These are phyloP conservation scores for Porites evermanni DNA, from an alignment of 92 coral and sea anemone species.

Conservation along the genomic window DNA sequence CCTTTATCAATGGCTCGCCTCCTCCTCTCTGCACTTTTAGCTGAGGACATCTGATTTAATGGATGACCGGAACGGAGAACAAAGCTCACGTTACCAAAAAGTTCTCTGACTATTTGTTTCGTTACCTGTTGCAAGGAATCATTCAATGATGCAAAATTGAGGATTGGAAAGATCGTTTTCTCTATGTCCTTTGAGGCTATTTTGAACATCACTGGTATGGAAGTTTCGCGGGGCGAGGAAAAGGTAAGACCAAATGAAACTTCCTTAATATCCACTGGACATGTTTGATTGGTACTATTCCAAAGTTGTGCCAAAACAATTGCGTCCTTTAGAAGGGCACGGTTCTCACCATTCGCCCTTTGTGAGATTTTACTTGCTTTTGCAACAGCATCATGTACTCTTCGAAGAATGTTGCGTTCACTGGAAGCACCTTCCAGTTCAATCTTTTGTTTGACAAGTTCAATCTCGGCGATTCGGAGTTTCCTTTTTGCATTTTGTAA, in stretches of 20 bases:
- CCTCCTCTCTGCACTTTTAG: slow-evolving; percentile 23
- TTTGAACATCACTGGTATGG: slow-evolving; percentile 18
- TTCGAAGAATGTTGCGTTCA: slow-evolving; percentile 49
- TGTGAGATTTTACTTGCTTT: slow-evolving; percentile 53
- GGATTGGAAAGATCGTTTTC: slow-evolving; percentile 14
- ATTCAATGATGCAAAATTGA: slow-evolving; percentile 39
- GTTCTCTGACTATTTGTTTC: slow-evolving; percentile 42
- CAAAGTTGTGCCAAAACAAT: slow-evolving; percentile 34
- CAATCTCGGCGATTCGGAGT: slow-evolving; percentile 54
- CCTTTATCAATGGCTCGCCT: slow-evolving; percentile 53
- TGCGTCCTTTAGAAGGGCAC: slow-evolving; percentile 37
- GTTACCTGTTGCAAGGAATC: slow-evolving; percentile 63
- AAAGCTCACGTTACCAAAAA: slow-evolving; percentile 52
- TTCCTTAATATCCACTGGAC: slow-evolving; percentile 5
- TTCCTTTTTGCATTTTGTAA: slow-evolving; percentile 49
- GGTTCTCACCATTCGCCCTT: slow-evolving; percentile 26
- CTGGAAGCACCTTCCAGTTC: slow-evolving; percentile 58
- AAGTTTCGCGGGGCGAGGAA: slow-evolving; percentile 19
- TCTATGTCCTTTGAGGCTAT: slow-evolving; percentile 14
- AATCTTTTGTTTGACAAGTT: slow-evolving; percentile 44
- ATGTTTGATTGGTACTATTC: slow-evolving; percentile 28
- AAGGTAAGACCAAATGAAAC: slow-evolving; percentile 22
- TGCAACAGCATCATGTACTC: slow-evolving; percentile 47
- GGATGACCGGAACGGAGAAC: slow-evolving; percentile 54
- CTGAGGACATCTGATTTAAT: slow-evolving; percentile 3